These are phyloP conservation scores for Mamestra configurata DNA, from an alignment of 1,140 invertebrate species.

Conservation along the genomic window DNA sequence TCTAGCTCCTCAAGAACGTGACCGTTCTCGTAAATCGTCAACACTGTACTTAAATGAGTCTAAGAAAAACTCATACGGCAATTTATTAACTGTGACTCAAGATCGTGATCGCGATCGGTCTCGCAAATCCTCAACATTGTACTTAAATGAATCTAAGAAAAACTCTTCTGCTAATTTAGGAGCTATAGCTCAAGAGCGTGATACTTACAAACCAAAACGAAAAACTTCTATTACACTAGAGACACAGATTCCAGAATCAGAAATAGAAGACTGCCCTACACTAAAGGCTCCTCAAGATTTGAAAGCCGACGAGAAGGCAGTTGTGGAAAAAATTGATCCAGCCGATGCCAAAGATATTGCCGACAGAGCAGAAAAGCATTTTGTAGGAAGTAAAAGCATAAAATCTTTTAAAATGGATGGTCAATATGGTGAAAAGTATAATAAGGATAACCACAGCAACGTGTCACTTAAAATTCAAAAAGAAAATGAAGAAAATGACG, in stretches of 20 bases:
- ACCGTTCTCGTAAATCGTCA: constrained; percentile 81
- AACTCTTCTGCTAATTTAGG: constrained; percentile 82
- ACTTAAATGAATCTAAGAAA: constrained; percentile 84
- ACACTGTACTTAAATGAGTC: constrained; percentile 84
- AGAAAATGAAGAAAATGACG: constrained; percentile 77
- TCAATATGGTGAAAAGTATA: constrained; percentile 80
- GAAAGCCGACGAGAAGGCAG: constrained; percentile 86
- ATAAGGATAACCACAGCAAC: constrained; percentile 82
- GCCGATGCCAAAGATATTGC: constrained; percentile 78
- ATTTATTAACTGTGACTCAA: constrained; percentile 65
- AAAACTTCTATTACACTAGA: constrained; percentile 81
- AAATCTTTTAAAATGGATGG: constrained; percentile 83
- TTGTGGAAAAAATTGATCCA: constrained; percentile 79
- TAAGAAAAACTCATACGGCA: constrained; percentile 83
- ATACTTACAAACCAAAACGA: constrained; percentile 79
- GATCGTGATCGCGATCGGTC: constrained; percentile 67
- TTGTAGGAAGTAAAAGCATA: constrained; percentile 75
- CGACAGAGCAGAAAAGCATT: constrained; percentile 78
- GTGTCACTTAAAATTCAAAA: constrained; percentile 78
- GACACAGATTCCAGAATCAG: constrained; percentile 83
- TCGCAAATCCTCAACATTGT: constrained; percentile 82
- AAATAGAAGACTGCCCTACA: constrained; percentile 85
- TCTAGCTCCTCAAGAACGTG: not conserved
- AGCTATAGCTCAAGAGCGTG: constrained; percentile 71
- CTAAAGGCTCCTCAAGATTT: constrained; percentile 86